phyloP scores from a whole-genome alignment of 2,113 vertebrate genomes.

The Triplophysa dalaica region DNA sequence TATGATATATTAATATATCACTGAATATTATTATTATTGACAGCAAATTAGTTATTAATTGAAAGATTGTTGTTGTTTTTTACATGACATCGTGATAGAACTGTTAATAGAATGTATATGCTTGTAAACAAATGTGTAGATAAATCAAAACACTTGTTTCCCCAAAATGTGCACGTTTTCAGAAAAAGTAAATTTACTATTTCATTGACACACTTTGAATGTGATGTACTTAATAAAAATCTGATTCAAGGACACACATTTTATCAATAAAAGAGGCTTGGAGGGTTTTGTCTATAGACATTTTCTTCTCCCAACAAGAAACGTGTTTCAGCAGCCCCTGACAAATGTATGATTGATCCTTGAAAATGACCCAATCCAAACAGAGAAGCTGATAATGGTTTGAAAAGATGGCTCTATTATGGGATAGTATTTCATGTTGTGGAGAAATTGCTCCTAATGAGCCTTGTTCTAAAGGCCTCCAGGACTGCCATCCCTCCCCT shows the following conservation, averaged over 20 bases:
- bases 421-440: slow-evolving; percentile 69
- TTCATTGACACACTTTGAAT: slow-evolving; percentile 1
- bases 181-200: background rate
- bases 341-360: slow-evolving; percentile 52
- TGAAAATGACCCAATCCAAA: slow-evolving; percentile 57
- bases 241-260: slow-evolving; percentile 37
- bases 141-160: background rate
- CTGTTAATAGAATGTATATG: background rate
- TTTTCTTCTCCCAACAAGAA: slow-evolving; percentile 38
- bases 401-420: slow-evolving; percentile 63
- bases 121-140: background rate
- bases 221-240: slow-evolving; percentile 38
- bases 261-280: slow-evolving; percentile 43
- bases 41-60: background rate
- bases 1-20: no score
- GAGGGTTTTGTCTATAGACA: slow-evolving; percentile 44
- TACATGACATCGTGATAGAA: background rate
- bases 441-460: slow-evolving; percentile 73
- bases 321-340: slow-evolving; percentile 41
- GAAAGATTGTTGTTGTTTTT: background rate
- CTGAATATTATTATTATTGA: background rate
- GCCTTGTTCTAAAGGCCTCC: slow-evolving; percentile 66
- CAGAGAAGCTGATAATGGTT: slow-evolving; percentile 57
- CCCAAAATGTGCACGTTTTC: background rate
- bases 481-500: slow-evolving; percentile 61